Evolutionary conservation across 2,888 invertebrate species (phyloP).

Genomic region (Halictus quadricinctus): DNA sequence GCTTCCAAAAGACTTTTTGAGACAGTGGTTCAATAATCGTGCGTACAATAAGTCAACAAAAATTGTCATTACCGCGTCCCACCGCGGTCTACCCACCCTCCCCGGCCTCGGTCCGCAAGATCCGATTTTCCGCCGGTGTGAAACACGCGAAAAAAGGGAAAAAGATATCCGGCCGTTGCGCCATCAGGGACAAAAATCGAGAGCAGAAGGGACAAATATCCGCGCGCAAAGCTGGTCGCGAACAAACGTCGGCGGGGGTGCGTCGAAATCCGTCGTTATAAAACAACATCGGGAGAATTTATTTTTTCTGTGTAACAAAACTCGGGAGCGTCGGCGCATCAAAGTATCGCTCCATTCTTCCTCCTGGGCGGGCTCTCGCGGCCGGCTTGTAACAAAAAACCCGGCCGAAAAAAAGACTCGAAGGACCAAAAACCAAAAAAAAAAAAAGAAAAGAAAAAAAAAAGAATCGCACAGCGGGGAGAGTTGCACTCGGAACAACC

Average conservation of each 20-base stretch:
- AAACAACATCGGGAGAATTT: slow-evolving; percentile 54
- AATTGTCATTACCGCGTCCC: not conserved
- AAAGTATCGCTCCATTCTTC: slow-evolving; percentile 36
- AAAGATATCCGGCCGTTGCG: no score
- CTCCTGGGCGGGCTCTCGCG: slow-evolving; percentile 14
- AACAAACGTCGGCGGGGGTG: slow-evolving; percentile 23
- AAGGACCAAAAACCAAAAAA: not conserved
- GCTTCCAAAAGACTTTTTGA: not conserved
- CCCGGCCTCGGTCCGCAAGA: not conserved
- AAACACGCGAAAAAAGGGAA: not conserved
- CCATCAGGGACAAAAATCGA: not conserved
- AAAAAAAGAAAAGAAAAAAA: not conserved
- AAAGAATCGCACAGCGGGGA: not conserved
- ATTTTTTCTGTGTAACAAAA: slow-evolving; percentile 47
- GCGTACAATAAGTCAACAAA: no score
- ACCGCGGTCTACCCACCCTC: not conserved
- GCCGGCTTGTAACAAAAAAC: slow-evolving; percentile 32
- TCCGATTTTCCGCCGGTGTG: not conserved
- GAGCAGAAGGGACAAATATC: slow-evolving; percentile 11
- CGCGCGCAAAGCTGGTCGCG: slow-evolving; percentile 35
- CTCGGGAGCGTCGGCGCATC: slow-evolving; percentile 27
- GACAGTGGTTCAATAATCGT: not conserved
- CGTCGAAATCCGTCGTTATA: slow-evolving; percentile 49
- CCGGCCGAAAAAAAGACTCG: not conserved
- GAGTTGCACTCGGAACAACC: not conserved